Percentiles rank a stretch among this genome's conserved stretches.
Conservation (phyloP, 1,140 invertebrate genomes). For the Drosophila baimaii region DNA sequence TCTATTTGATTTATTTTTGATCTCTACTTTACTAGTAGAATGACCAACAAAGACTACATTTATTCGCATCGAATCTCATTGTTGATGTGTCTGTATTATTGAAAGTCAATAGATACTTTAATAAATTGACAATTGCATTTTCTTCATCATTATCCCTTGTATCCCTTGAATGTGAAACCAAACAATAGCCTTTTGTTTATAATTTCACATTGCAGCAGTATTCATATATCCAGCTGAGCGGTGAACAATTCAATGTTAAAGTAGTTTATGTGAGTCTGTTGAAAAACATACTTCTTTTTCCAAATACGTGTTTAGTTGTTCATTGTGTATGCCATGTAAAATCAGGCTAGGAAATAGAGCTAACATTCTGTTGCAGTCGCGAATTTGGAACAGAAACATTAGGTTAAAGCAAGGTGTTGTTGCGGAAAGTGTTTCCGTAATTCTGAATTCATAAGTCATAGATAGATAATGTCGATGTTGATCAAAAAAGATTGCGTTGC, state of each 20-base stretch:
- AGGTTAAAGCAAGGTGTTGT: too few relatives aligned
- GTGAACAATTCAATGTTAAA: neutral
- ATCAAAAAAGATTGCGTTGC: too few relatives aligned
- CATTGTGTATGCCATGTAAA: neutral
- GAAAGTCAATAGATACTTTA: conserved; percentile 59
- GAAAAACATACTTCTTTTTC: neutral
- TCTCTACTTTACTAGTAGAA: neutral
- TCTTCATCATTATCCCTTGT: conserved; percentile 1
- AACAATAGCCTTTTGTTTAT: conserved; percentile 46
- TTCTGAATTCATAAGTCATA: too few relatives aligned
- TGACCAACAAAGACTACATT: neutral
- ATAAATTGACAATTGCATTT: conserved; percentile 58
- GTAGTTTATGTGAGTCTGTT: neutral
- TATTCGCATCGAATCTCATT: neutral
- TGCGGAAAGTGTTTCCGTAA: too few relatives aligned
- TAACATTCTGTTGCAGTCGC: neutral
- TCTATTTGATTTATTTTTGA: neutral
- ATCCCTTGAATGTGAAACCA: neutral
- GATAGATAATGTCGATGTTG: too few relatives aligned
- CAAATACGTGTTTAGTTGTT: conserved; percentile 2
- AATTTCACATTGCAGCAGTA: conserved; percentile 5
- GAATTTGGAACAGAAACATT: neutral
- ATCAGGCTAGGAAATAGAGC: neutral
- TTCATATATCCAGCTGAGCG: conserved; percentile 42
- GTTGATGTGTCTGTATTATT: conserved; percentile 12